Conservation (phyloP, 2,888 invertebrate genomes). For the Corbicula japonica region DNA sequence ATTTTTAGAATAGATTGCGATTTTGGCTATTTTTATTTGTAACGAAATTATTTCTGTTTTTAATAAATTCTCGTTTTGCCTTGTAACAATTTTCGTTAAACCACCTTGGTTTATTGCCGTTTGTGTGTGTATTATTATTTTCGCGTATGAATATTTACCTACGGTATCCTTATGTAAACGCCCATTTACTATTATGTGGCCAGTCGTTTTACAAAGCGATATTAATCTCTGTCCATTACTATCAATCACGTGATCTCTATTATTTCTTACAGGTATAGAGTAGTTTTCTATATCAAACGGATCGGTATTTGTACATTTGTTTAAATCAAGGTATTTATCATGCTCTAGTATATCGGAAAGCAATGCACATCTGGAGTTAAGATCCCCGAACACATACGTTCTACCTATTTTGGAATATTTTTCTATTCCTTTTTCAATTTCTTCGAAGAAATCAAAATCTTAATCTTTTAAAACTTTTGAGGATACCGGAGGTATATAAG, state of each 20-base stretch:
- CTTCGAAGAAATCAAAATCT: slow-evolving; percentile 33
- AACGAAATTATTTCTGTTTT: background rate
- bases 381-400: slow-evolving; percentile 20
- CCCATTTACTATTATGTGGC: background rate
- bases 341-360: slow-evolving; percentile 15
- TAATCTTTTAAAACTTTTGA: slow-evolving; percentile 17
- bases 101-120: background rate
- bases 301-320: no score
- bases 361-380: slow-evolving; percentile 4
- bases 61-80: background rate
- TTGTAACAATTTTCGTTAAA: background rate
- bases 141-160: background rate
- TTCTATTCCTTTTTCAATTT: slow-evolving; percentile 39
- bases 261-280: background rate
- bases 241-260: background rate
- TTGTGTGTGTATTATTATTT: background rate
- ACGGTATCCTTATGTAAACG: background rate
- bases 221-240: background rate
- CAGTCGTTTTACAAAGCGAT: slow-evolving; percentile 1
- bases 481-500: slow-evolving; percentile 25
- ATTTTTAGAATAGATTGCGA: background rate
- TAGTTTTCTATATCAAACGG: background rate
- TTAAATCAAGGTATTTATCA: slow-evolving; percentile 28
- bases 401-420: slow-evolving; percentile 34
- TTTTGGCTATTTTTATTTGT: background rate